Conservation (phyloP, 2,797 vertebrate species). For the Tachyglossus aculeatus region DNA sequence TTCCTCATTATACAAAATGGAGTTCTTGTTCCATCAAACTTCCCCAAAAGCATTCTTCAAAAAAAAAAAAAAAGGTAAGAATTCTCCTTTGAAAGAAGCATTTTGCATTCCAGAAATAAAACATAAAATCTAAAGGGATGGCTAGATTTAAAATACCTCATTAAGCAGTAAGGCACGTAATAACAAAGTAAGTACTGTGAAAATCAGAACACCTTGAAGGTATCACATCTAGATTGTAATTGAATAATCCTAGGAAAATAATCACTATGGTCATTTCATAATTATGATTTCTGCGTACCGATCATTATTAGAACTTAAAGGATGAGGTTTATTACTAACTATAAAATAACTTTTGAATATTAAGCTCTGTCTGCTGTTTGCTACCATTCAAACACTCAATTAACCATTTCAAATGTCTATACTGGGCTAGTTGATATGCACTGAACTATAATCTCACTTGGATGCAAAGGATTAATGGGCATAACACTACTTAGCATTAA, state of each 20-base stretch:
- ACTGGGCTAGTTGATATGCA: constrained; percentile 6
- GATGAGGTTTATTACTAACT: background rate
- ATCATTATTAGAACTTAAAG: background rate
- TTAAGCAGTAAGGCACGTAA: background rate
- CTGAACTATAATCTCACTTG: background rate
- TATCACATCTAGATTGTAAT: background rate
- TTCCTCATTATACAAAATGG: background rate
- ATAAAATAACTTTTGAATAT: constrained; percentile 12
- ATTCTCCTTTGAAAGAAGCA: background rate
- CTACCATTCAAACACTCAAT: background rate
- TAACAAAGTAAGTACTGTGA: background rate
- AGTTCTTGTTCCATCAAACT: background rate
- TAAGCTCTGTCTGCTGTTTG: background rate
- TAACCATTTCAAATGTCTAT: background rate
- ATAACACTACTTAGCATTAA: constrained; percentile 2
- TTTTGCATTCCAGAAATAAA: constrained; percentile 8
- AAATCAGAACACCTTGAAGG: background rate
- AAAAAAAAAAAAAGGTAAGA: background rate
- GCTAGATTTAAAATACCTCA: background rate
- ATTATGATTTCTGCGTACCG: constrained; percentile 3
- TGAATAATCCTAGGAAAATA: background rate
- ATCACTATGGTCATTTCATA: background rate
- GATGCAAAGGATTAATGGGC: constrained; percentile 1
- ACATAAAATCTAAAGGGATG: too few species aligned
- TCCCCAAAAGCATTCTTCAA: constrained; percentile 9